Evolutionary conservation across 2,888 invertebrate species (phyloP).

Genomic region (Eledona agricola): DNA sequence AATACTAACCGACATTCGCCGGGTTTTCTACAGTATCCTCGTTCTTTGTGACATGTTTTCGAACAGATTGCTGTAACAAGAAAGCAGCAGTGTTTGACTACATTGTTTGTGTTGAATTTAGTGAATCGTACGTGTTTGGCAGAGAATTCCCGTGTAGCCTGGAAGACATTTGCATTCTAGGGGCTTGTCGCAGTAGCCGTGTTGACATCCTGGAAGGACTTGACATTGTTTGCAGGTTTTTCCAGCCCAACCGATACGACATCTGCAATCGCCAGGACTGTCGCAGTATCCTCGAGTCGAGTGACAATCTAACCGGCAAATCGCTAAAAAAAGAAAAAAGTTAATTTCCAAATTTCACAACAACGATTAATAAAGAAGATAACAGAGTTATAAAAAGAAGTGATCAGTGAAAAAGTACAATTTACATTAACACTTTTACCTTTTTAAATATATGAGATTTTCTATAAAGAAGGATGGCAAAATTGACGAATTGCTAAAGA

Average conservation of each 20-base stretch:
- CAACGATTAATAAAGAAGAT: slow-evolving; percentile 1
- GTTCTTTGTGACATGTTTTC: slow-evolving; percentile 80
- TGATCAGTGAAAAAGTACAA: too few species aligned
- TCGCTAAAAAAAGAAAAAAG: slow-evolving; percentile 67
- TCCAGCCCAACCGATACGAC: slow-evolving; percentile 91
- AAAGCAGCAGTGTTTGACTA: slow-evolving; percentile 11
- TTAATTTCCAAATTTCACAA: neutral
- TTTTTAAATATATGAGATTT: too few species aligned
- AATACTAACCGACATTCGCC: slow-evolving; percentile 74
- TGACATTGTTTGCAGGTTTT: slow-evolving; percentile 86
- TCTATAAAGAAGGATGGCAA: too few species aligned
- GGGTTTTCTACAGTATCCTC: slow-evolving; percentile 84
- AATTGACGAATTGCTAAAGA: too few species aligned
- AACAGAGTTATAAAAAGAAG: too few species aligned
- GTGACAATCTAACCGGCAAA: slow-evolving; percentile 87
- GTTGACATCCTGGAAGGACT: slow-evolving; percentile 88
- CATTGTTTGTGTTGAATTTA: slow-evolving; percentile 1
- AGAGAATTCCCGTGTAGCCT: slow-evolving; percentile 90
- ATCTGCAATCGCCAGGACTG: slow-evolving; percentile 86
- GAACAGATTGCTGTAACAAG: slow-evolving; percentile 66
- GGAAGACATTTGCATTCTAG: slow-evolving; percentile 89
- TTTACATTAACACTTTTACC: too few species aligned
- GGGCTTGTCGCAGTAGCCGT: slow-evolving; percentile 89
- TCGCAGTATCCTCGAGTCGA: slow-evolving; percentile 87
- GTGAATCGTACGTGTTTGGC: slow-evolving; percentile 79